A percentile compares a stretch with the other conserved stretches of the same genome.
phyloP scores from a whole-genome alignment of 1,140 invertebrate genomes.

The Lepidurus arcticus region DNA sequence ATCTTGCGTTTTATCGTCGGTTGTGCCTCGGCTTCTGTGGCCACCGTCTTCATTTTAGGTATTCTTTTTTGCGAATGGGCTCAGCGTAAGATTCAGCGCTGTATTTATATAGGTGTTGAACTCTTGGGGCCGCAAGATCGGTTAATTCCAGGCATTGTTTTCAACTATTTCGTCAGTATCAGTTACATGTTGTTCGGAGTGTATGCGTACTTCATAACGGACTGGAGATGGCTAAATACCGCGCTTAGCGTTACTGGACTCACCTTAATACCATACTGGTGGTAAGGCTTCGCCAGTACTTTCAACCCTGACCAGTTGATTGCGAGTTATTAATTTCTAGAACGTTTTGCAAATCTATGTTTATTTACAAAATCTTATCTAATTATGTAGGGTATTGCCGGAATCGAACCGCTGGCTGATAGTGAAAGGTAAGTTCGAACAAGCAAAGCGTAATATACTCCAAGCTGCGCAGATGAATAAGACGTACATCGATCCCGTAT shows the following conservation, averaged over 20 bases:
- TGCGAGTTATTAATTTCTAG: background rate
- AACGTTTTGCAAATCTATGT: background rate
- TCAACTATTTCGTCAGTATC: conserved; percentile 43
- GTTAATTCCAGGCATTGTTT: conserved; percentile 40
- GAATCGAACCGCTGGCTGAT: conserved; percentile 49
- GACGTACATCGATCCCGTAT: background rate
- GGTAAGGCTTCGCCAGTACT: conserved; percentile 37
- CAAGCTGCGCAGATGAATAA: conserved; percentile 40
- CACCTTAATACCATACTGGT: conserved; percentile 40
- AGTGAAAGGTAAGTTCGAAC: conserved; percentile 41
- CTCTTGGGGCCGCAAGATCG: conserved; percentile 41
- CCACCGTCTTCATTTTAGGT: conserved; percentile 41
- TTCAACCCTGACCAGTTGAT: background rate
- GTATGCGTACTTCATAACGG: conserved; percentile 42
- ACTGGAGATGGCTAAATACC: conserved; percentile 43
- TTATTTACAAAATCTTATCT: background rate
- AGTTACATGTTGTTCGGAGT: conserved; percentile 42
- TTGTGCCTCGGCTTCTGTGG: conserved; percentile 38
- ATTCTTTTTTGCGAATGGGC: conserved; percentile 25
- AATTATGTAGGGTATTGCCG: conserved; percentile 39
- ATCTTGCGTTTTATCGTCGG: conserved; percentile 40
- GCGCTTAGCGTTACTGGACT: conserved; percentile 37
- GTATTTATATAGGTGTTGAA: conserved; percentile 40
- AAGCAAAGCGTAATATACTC: conserved; percentile 41
- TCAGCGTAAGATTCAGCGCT: background rate